Conservation (phyloP, 2,888 invertebrate genomes). For the Nephrotoma flavescens region DNA sequence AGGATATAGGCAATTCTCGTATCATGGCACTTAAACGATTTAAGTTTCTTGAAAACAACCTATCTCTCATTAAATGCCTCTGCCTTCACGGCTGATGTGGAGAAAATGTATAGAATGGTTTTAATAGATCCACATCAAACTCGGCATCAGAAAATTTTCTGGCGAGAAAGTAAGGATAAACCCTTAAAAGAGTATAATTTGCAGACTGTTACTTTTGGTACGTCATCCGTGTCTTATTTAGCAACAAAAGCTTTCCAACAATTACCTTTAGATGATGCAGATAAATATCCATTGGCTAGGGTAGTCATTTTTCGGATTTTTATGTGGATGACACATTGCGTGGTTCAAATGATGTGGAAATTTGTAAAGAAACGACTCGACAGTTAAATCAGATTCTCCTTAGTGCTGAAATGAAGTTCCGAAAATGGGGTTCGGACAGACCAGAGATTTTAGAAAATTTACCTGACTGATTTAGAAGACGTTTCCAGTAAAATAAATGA, state of each 20-base stretch:
- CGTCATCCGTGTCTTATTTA: too few species aligned
- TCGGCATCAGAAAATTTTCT: not conserved
- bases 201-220: not conserved
- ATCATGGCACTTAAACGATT: not conserved
- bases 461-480: not conserved
- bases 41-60: not conserved
- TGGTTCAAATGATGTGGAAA: too few species aligned
- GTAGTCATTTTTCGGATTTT: not conserved
- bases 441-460: not conserved
- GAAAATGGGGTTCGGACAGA: not conserved
- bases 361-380: too few species aligned
- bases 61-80: too few species aligned
- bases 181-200: not conserved
- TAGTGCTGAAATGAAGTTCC: not conserved
- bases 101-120: too few species aligned
- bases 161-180: not conserved
- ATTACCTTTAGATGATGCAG: not conserved
- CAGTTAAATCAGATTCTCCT: not conserved
- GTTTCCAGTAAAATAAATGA: not conserved
- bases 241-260: not conserved
- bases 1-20: not conserved
- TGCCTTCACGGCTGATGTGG: too few species aligned
- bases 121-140: too few species aligned
- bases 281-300: not conserved
- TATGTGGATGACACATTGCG: too few species aligned